Evolutionary conservation across 2,797 vertebrate genomes (phyloP), one percentile per base, ranked within the genome.

Genomic region (Leontocebus nigricollis): DNA sequence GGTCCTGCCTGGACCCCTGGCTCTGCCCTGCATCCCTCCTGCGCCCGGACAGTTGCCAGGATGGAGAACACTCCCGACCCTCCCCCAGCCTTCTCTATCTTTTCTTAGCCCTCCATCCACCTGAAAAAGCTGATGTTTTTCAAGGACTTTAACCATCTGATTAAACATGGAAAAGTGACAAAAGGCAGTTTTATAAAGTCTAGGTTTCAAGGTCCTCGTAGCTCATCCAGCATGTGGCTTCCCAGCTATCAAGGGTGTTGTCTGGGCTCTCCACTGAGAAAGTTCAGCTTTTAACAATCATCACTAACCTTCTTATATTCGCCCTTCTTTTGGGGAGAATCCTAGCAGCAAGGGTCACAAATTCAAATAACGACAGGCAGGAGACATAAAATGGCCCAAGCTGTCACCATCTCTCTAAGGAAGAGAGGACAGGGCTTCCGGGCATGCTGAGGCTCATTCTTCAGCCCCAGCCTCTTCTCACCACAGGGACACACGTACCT

Each of bases 1-100:
- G 30, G 46, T 9, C 20, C 0, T 14, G 17, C 7, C 5, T 9
- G 2, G 39, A 2, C 2, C 24, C 8, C 41, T 50, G 4, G 8
- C 24, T 30, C 39, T 15, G 39, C 24, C 39, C 72, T 2, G 26
- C 30, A 2, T 0, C 75, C 67, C 13, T 33, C 15, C 26, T n/a
- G 2, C 0, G 1, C 26, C 41, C 0, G 14, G 73, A 27, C 41
- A 5, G 41, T 41, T 19, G 67, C 14, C 26, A 2, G 13, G 7
- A 27, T 46, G 26, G 7, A 44, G 73, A 30, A 5, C 20, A 1
- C 4, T 30, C 36, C 10, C 33, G 9, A 39, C 7, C 7, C n/a
- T 19, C 33, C 19, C 1, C 33, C n/a, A 19, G 14, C 7, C 46
- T 2, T 7, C 12, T 27, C 46, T 2, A 1, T n/a, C 26, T 39